phyloP scores from a whole-genome alignment of 2,797 vertebrate genomes.

The Leptodactylus fallax region DNA sequence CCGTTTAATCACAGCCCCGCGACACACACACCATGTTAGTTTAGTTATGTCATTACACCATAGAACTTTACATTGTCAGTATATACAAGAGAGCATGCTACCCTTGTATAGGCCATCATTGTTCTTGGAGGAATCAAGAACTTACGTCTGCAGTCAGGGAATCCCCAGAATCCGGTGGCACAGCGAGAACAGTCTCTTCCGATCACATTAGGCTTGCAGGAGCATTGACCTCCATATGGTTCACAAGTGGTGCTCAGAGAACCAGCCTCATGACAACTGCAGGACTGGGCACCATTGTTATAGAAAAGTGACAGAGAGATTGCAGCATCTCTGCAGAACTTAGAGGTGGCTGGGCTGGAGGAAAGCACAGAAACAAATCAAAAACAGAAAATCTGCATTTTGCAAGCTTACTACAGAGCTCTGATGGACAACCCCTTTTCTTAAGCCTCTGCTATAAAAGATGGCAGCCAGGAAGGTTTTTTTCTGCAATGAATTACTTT shows the following conservation, averaged over 20 bases:
- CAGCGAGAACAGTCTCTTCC: constrained; percentile 94
- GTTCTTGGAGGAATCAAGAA: constrained; percentile 53
- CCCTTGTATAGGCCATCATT: neutral
- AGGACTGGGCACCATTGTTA: constrained; percentile 90
- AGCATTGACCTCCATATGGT: constrained; percentile 88
- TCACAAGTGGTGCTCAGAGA: constrained; percentile 83
- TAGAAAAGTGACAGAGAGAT: constrained; percentile 91
- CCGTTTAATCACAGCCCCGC: too few relatives aligned
- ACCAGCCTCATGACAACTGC: constrained; percentile 88
- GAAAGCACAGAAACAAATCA: neutral
- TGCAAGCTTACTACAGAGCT: neutral
- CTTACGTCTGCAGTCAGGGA: constrained; percentile 94
- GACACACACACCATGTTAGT: too few relatives aligned
- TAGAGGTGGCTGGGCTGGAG: constrained; percentile 79
- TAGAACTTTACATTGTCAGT: too few relatives aligned
- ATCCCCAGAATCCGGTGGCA: constrained; percentile 92
- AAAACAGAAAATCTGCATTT: neutral
- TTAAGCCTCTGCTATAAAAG: neutral
- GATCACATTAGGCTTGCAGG: constrained; percentile 87
- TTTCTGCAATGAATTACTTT: too few relatives aligned
- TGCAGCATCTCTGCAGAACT: constrained; percentile 86
- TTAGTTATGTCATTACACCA: too few relatives aligned
- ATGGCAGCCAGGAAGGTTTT: too few relatives aligned
- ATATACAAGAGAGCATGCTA: neutral
- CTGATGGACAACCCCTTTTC: neutral